These are phyloP conservation scores for Ptychadena robeensis DNA, from an alignment of 2,797 vertebrate species.

Conservation along the genomic window DNA sequence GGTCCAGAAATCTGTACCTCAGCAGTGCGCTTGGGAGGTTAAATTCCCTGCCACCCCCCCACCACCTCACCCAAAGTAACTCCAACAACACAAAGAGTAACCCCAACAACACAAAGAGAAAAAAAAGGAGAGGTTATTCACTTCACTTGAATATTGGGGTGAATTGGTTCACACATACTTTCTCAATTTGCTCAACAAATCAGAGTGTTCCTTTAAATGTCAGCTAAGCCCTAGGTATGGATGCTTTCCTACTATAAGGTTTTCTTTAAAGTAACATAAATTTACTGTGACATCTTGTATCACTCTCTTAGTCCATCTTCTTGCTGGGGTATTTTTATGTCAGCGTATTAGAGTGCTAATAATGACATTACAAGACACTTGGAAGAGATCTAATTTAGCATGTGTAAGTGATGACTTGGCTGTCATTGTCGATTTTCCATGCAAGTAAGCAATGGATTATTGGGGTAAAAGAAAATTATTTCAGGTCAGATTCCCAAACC, in stretches of 20 bases:
- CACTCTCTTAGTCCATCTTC: conserved; percentile 69
- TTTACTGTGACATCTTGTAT: conserved; percentile 31
- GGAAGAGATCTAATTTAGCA: conserved; percentile 82
- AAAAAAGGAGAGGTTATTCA: too few species aligned
- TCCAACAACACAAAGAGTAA: too few species aligned
- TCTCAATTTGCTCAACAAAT: too few species aligned
- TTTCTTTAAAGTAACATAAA: conserved; percentile 19
- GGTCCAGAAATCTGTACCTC: too few species aligned
- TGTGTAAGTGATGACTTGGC: conserved; percentile 75
- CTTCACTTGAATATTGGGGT: too few species aligned
- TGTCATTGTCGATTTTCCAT: conserved; percentile 84
- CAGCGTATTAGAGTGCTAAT: conserved; percentile 83
- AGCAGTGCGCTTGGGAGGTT: too few species aligned
- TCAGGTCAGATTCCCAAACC: conserved; percentile 76
- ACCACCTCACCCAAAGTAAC: too few species aligned
- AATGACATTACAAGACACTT: conserved; percentile 84
- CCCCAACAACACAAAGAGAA: too few species aligned
- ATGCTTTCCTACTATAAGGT: not conserved
- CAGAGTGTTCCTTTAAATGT: too few species aligned
- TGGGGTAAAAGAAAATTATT: conserved; percentile 80
- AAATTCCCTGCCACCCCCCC: too few species aligned
- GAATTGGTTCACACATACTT: too few species aligned
- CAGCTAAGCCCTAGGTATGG: not conserved
- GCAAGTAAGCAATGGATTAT: conserved; percentile 81
- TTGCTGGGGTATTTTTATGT: conserved; percentile 77